Percentiles rank a stretch among this genome's conserved stretches.
Evolutionary conservation across 2,113 vertebrate genomes (phyloP).

Genomic region (Pelecanus crispus): DNA sequence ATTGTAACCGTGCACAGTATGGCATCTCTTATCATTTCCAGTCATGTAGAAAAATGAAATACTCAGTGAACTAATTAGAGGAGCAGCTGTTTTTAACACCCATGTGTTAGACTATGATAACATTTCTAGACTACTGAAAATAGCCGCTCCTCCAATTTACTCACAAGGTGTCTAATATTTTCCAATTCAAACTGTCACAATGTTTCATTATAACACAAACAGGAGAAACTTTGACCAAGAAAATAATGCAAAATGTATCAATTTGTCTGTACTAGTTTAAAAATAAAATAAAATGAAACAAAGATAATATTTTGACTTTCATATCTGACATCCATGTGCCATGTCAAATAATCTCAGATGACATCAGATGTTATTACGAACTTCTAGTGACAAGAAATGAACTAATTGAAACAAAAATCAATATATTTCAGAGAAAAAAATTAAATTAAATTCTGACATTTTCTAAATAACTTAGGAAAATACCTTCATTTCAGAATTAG

Average conservation of each 20-base stretch:
- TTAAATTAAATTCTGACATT: background rate
- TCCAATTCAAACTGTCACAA: background rate
- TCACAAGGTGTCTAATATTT: background rate
- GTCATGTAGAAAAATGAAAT: conserved; percentile 22
- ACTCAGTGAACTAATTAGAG: conserved; percentile 17
- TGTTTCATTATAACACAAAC: background rate
- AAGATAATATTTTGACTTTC: background rate
- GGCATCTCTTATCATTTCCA: background rate
- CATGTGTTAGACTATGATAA: background rate
- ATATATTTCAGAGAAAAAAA: background rate
- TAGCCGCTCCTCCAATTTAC: background rate
- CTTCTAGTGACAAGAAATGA: background rate
- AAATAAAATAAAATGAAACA: background rate
- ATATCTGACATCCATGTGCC: background rate
- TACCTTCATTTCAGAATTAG: background rate
- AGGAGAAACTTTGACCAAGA: background rate
- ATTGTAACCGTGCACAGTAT: background rate
- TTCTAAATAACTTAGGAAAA: background rate
- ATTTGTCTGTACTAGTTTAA: background rate
- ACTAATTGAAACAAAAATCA: background rate
- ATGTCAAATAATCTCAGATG: background rate
- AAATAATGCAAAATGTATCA: background rate
- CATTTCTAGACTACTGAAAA: background rate
- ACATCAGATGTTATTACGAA: background rate
- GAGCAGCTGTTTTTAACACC: conserved; percentile 37